A percentile compares a stretch with the other conserved stretches of the same genome.
Conservation (phyloP, 2,888 invertebrate genomes). For the Polydrusus pterygomalis region DNA sequence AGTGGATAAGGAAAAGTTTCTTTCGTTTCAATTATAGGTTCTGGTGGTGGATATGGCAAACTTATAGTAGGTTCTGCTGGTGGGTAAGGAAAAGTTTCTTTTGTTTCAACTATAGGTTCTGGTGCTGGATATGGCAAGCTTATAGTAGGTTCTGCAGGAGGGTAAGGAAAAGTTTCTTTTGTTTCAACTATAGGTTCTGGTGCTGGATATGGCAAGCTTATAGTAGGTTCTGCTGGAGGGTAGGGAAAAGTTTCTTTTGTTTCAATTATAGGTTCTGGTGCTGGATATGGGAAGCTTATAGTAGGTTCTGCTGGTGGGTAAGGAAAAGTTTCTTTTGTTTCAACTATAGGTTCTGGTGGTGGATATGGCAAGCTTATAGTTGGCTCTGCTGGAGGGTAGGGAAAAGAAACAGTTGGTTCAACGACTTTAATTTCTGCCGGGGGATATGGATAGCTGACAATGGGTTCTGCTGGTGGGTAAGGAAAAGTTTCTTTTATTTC, state of each 20-base stretch:
- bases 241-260: constrained; percentile 14
- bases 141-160: constrained; percentile 22
- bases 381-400: constrained; percentile 22
- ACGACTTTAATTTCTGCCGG: constrained; percentile 24
- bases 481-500: too few species aligned
- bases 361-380: background rate
- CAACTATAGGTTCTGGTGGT: constrained; percentile 26
- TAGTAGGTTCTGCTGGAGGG: constrained; percentile 25
- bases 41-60: background rate
- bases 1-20: constrained; percentile 16
- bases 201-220: background rate
- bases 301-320: constrained; percentile 25
- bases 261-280: background rate
- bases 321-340: background rate
- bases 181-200: background rate
- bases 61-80: constrained; percentile 26
- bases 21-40: background rate
- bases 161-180: constrained; percentile 18
- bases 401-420: background rate
- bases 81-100: constrained; percentile 17
- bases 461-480: constrained; percentile 24
- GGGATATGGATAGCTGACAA: background rate
- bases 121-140: background rate
- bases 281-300: background rate
- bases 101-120: background rate